phyloP scores from a whole-genome alignment of 2,113 vertebrate species.

The Monopterus albus region DNA sequence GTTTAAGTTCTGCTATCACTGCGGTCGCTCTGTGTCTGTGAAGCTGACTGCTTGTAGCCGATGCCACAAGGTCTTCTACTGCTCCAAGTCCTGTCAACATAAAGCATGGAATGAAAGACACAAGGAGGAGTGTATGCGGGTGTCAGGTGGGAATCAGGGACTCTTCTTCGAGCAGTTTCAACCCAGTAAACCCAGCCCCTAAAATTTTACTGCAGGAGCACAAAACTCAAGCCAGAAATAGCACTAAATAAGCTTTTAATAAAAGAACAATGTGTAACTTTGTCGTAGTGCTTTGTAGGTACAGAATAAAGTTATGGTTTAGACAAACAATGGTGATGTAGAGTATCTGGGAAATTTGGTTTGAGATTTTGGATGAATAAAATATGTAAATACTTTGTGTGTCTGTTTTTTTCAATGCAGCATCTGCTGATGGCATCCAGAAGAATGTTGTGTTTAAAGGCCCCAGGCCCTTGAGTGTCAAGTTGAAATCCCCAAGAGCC shows the following conservation, averaged over 20 bases:
- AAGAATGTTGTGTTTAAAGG: constrained; percentile 28
- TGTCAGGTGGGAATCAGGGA: constrained; percentile 54
- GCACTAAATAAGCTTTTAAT: not conserved
- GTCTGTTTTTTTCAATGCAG: constrained; percentile 39
- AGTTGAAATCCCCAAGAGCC: constrained; percentile 9
- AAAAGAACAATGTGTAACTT: not conserved
- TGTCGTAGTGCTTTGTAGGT: not conserved
- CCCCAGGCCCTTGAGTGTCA: not conserved
- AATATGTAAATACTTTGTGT: constrained; percentile 25
- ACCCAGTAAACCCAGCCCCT: not conserved
- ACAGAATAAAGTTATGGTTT: not conserved
- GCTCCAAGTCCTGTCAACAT: constrained; percentile 84
- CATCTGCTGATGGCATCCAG: constrained; percentile 10
- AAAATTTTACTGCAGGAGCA: not conserved
- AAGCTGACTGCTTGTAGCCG: constrained; percentile 76
- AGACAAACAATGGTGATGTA: not conserved
- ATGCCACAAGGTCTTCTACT: constrained; percentile 84
- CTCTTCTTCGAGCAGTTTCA: not conserved
- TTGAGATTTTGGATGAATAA: constrained; percentile 11
- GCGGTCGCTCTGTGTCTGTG: constrained; percentile 84
- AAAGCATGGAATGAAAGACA: constrained; percentile 83
- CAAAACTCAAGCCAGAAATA: not conserved
- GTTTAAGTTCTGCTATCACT: constrained; percentile 87
- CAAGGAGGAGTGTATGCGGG: constrained; percentile 78
- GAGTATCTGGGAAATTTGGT: not conserved